Base-by-base conservation (phyloP, 2,888 invertebrate genomes). In the Camponotus fellah region DNA sequence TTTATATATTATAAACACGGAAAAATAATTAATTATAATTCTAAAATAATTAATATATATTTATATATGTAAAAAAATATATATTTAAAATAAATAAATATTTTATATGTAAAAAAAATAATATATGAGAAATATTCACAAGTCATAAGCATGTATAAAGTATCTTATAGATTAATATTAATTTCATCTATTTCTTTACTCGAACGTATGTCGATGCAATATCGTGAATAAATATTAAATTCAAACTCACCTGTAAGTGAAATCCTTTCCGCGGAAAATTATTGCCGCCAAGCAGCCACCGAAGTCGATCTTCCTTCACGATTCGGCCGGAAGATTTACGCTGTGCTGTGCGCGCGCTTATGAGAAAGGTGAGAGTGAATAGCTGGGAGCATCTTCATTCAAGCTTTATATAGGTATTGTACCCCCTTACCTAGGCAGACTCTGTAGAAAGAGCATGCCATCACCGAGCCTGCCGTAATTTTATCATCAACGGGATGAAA, bases 311-410 rank as follows among this genome's bases (percentile, higher is more conserved):
- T 89, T 90, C 88, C 89, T 87, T 88, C 87, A 86, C 87, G 89
- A 83, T 89, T 89, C 88, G 88, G 82, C 82, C 88, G 90, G 89
- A 89, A 89, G 91, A 91, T 90, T 88, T 85, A 88, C 88, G 84
- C 85, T 84, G 90, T 89, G 92, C 87, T 84, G 90, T 89, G 92
- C 87, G 91, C 93, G 91, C 91, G 92, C 92, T 94, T 93, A 92
- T 92, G 92, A 93, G 95, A 95, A 94, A 94, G 94, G 94, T 94
- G 93, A 94, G 94, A 94, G 94, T 93, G 95, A 95, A 95, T 94
- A 95, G 92, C 94, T 93, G 92, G 92, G 93, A 95, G 94, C 94
- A 95, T 94, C 95, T 95, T 94, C 94, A 94, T 94, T 94, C 93
- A 92, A 93, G 93, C 94, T 95, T 95, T 95, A 95, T 94, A 95